Conservation (phyloP, 2,113 vertebrate species). For the Perccottus glenii region DNA sequence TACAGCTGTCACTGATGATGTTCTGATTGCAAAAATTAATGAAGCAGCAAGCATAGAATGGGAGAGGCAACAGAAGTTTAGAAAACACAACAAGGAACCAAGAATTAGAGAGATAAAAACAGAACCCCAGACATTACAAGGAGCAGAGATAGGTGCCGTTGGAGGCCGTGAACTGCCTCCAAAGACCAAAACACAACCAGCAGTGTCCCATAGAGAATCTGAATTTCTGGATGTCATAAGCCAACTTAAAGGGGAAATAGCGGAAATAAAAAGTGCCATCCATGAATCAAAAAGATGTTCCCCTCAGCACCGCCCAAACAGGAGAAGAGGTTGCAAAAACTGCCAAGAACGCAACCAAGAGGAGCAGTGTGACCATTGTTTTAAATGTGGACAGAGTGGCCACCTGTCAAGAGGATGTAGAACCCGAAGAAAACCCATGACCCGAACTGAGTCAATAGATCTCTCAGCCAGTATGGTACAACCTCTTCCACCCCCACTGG, state of each 20-base stretch:
- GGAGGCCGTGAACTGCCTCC: slow-evolving; percentile 1
- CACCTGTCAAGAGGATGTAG: slow-evolving; percentile 33
- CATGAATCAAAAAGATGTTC: not conserved
- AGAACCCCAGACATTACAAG: slow-evolving; percentile 8
- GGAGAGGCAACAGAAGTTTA: slow-evolving; percentile 43
- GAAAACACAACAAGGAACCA: not conserved
- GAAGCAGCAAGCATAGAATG: slow-evolving; percentile 41
- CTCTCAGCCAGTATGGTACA: slow-evolving; percentile 1
- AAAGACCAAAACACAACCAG: slow-evolving; percentile 3
- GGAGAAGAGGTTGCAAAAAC: slow-evolving; percentile 6
- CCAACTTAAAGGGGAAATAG: slow-evolving; percentile 29
- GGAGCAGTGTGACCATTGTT: slow-evolving; percentile 40
- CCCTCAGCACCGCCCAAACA: not conserved
- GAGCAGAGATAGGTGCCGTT: not conserved
- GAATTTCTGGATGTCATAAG: slow-evolving; percentile 13
- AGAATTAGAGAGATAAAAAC: slow-evolving; percentile 22
- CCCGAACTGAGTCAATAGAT: not conserved
- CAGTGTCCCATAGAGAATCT: not conserved
- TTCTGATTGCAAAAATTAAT: slow-evolving; percentile 39
- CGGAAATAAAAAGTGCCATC: slow-evolving; percentile 24
- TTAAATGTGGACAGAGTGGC: slow-evolving; percentile 45
- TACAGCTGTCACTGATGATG: too few relatives aligned
- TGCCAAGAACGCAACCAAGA: slow-evolving; percentile 21
- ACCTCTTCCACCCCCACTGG: not conserved
- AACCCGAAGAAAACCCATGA: not conserved